Percentiles rank a stretch among this genome's conserved stretches.
These are phyloP conservation scores for Pangasianodon gigas DNA, from an alignment of 2,113 vertebrate genomes.

Conservation along the genomic window DNA sequence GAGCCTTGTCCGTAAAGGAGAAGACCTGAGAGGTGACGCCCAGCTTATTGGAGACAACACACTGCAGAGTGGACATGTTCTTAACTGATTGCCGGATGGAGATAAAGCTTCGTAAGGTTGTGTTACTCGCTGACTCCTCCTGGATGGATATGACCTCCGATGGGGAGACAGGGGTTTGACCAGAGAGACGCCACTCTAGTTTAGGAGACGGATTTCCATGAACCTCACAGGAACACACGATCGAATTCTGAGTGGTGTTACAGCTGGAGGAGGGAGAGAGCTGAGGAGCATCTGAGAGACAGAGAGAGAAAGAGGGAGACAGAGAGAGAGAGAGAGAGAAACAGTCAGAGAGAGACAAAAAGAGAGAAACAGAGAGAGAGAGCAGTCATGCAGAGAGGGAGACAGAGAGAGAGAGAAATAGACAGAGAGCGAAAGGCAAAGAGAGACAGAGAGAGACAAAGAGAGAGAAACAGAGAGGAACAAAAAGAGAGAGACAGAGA, in stretches of 20 bases:
- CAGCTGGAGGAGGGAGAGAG: conserved; percentile 6
- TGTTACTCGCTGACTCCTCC: conserved; percentile 13
- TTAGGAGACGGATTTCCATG: conserved; percentile 67
- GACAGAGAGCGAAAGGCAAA: too few species aligned
- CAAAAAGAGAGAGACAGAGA: too few species aligned
- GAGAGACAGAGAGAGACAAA: too few species aligned
- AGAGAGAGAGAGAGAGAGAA: too few species aligned
- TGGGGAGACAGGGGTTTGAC: conserved; percentile 35
- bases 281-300: conserved; percentile 22
- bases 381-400: too few species aligned
- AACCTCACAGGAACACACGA: conserved; percentile 57
- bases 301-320: too few species aligned
- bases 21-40: background rate
- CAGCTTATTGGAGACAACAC: conserved; percentile 59
- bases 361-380: too few species aligned
- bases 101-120: too few species aligned
- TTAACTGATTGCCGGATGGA: conserved; percentile 43
- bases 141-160: conserved; percentile 30
- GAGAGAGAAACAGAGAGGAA: too few species aligned
- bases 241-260: background rate
- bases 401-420: background rate
- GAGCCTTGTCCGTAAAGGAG: background rate
- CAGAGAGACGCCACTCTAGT: conserved; percentile 63
- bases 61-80: conserved; percentile 51
- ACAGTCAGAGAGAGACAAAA: too few species aligned